These are phyloP conservation scores for Meganola albula DNA, from an alignment of 2,888 invertebrate genomes.

Conservation along the genomic window DNA sequence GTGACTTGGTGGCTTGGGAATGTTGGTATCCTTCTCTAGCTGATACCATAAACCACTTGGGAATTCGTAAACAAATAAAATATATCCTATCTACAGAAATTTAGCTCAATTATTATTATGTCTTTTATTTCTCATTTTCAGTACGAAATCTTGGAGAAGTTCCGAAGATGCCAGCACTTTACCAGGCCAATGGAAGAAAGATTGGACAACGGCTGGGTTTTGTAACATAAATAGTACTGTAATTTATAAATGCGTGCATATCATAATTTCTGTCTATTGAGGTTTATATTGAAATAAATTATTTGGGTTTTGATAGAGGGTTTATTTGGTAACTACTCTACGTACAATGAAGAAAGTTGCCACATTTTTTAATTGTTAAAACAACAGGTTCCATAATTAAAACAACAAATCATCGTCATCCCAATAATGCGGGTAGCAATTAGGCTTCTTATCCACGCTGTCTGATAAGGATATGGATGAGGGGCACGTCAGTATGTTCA, in stretches of 20 bases:
- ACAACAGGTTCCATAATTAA: conserved; percentile 24
- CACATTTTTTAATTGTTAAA: neutral
- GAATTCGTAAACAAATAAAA: too few species aligned
- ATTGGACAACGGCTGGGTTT: conserved; percentile 66
- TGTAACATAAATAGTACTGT: conserved; percentile 31
- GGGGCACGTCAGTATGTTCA: conserved; percentile 35
- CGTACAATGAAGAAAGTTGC: too few species aligned
- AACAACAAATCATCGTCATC: conserved; percentile 68
- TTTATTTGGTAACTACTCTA: too few species aligned
- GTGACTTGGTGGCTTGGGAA: too few species aligned
- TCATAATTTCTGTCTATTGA: too few species aligned
- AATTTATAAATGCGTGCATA: neutral
- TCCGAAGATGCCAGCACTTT: conserved; percentile 62
- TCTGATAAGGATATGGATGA: conserved; percentile 35
- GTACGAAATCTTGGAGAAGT: conserved; percentile 70
- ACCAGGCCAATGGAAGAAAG: conserved; percentile 70
- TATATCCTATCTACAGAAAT: too few species aligned
- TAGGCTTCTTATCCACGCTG: conserved; percentile 47
- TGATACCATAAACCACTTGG: too few species aligned
- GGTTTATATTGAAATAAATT: too few species aligned
- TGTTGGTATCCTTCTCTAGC: too few species aligned
- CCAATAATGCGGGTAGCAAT: conserved; percentile 58
- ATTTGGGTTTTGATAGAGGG: too few species aligned
- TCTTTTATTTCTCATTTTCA: conserved; percentile 28
- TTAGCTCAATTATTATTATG: too few species aligned